phyloP scores from a whole-genome alignment of 2,113 vertebrate genomes.

The Siniperca knerii region DNA sequence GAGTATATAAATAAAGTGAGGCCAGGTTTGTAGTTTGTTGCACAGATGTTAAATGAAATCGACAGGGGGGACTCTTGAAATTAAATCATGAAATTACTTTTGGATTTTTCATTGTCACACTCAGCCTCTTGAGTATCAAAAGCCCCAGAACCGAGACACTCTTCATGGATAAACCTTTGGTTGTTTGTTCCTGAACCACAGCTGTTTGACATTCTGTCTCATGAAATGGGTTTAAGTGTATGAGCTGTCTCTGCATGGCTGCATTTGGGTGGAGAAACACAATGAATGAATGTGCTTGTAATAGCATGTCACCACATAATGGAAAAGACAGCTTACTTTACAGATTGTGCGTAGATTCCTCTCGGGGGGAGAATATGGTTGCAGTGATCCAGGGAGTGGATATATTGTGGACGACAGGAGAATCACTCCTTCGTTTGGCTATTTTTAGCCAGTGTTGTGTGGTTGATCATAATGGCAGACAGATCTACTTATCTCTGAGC shows the following conservation, averaged over 20 bases:
- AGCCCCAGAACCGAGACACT: conserved; percentile 5
- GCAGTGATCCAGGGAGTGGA: conserved; percentile 37
- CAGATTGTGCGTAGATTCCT: conserved; percentile 63
- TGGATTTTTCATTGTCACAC: conserved; percentile 29
- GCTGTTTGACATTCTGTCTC: conserved; percentile 66
- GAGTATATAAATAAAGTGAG: neutral
- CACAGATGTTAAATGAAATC: conserved; percentile 28
- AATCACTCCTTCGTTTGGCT: conserved; percentile 56
- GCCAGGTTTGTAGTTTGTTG: neutral
- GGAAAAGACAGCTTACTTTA: conserved; percentile 74
- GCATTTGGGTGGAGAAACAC: conserved; percentile 72
- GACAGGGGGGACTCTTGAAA: neutral
- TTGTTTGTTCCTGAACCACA: conserved; percentile 41
- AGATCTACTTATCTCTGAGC: conserved; percentile 60
- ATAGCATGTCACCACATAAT: conserved; percentile 65
- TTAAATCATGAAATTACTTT: conserved; percentile 43
- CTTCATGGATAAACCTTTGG: conserved; percentile 37
- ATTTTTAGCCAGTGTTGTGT: conserved; percentile 70
- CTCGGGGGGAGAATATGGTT: conserved; percentile 9
- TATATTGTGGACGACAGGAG: conserved; percentile 30
- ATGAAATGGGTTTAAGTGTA: conserved; percentile 48
- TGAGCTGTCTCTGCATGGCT: conserved; percentile 61
- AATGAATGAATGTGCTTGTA: conserved; percentile 74
- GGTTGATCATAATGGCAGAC: conserved; percentile 48
- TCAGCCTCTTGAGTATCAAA: conserved; percentile 36